These are phyloP conservation scores for Syngnathus floridae DNA, from an alignment of 2,113 vertebrate genomes.

Conservation along the genomic window DNA sequence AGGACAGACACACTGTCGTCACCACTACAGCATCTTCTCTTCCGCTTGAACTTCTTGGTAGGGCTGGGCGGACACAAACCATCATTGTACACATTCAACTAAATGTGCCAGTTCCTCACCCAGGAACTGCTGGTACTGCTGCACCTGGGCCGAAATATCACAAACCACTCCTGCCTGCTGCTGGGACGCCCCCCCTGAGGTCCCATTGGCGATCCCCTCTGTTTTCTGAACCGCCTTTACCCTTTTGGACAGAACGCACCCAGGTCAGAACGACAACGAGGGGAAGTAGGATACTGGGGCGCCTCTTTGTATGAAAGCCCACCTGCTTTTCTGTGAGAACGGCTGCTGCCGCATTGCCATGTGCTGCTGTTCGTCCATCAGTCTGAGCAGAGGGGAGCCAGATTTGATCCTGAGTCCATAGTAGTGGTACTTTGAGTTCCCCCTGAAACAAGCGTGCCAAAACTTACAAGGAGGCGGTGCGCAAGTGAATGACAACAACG, in stretches of 20 bases:
- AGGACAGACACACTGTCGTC: background rate
- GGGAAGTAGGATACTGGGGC: background rate
- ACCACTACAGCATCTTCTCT: background rate
- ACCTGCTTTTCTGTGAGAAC: constrained; percentile 88
- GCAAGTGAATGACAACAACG: background rate
- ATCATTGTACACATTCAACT: background rate
- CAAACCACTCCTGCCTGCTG: constrained; percentile 71
- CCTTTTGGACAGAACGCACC: constrained; percentile 48
- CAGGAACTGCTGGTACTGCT: constrained; percentile 90
- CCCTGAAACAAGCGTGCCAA: constrained; percentile 64
- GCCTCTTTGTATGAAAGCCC: background rate
- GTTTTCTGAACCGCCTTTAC: constrained; percentile 83
- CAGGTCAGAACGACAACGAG: background rate
- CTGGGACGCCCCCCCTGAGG: constrained; percentile 69
- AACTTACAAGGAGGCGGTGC: background rate
- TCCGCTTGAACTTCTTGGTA: too few relatives aligned
- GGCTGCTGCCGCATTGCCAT: constrained; percentile 91
- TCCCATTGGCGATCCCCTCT: constrained; percentile 82
- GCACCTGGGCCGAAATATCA: constrained; percentile 86
- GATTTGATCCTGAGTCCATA: constrained; percentile 89
- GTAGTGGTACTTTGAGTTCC: constrained; percentile 93
- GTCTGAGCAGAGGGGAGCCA: constrained; percentile 79
- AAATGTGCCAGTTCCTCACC: constrained; percentile 63
- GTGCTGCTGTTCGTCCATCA: constrained; percentile 89
- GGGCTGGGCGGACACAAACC: too few relatives aligned